These are phyloP conservation scores for Xestia ashworthii DNA, from an alignment of 2,888 invertebrate species.

Conservation along the genomic window DNA sequence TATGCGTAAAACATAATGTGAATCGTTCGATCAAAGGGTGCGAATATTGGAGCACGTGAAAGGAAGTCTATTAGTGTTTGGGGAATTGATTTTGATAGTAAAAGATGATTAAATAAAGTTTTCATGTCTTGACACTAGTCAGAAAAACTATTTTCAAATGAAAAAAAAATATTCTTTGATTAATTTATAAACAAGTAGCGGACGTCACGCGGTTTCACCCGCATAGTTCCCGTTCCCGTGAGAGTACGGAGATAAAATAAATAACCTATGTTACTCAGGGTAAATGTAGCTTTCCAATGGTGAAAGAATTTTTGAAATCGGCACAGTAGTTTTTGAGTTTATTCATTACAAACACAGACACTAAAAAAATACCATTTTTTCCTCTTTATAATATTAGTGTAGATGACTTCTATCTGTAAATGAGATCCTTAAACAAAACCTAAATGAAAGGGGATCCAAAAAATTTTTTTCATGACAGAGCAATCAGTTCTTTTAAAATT, in stretches of 20 bases:
- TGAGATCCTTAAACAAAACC: background rate
- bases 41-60: slow-evolving; percentile 3
- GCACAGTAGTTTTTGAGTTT: too few relatives aligned
- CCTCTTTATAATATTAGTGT: too few relatives aligned
- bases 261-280: too few relatives aligned
- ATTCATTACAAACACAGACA: too few relatives aligned
- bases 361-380: too few relatives aligned
- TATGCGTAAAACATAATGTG: slow-evolving; percentile 29
- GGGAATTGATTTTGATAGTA: background rate
- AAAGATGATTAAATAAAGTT: background rate
- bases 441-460: background rate
- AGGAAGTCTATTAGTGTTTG: background rate
- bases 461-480: background rate
- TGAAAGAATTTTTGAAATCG: too few relatives aligned
- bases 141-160: background rate
- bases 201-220: too few relatives aligned
- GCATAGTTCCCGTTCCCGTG: too few relatives aligned
- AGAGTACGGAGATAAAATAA: too few relatives aligned
- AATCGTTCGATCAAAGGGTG: slow-evolving; percentile 43
- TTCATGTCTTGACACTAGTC: background rate
- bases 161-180: background rate
- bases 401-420: background rate
- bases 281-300: too few relatives aligned
- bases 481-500: background rate
- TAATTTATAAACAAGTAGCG: background rate